Base-by-base conservation (phyloP, 2,888 invertebrate genomes). In the Microdon myrmicae region DNA sequence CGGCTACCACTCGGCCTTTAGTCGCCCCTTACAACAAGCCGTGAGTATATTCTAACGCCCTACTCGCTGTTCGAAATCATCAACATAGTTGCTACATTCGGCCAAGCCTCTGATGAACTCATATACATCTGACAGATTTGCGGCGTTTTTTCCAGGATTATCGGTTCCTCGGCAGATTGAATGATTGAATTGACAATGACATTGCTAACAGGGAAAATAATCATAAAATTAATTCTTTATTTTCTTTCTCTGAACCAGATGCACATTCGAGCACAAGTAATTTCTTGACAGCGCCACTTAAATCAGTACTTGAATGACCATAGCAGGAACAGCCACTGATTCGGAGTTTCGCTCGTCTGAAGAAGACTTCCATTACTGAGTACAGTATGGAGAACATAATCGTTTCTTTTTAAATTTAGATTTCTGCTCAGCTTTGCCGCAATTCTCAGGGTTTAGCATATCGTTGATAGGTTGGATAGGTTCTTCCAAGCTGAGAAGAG, bases 21-120 rank as follows among this genome's bases (percentile, higher is more conserved):
- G n/a, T n/a, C n/a, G n/a, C n/a, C n/a, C n/a, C n/a, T n/a, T n/a
- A n/a, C n/a, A n/a, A n/a, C n/a, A n/a, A n/a, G n/a, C n/a, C n/a
- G n/a, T n/a, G n/a, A n/a, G n/a, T n/a, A n/a, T n/a, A n/a, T n/a
- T n/a, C n/a, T n/a, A n/a, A n/a, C n/a, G n/a, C n/a, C n/a, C n/a
- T n/a, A n/a, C 96, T 80, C 96, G 96, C 73, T 91, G 87, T 7
- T 90, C 87, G 81, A 97, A 97, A 76, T 96, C 96, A 73, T 96
- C 95, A 0, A 95, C 96, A 75, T 96, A 96, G 70, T 91, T 90
- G 5, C 89, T 87, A 77, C 96, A 96, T 0, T 96, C 96, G 0
- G 93, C 94, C 54, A 96, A 84, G 71, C 87, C 88, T 69, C 90
- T 86, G 71, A 97, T 93, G 74, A 96, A 92, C 29, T 94, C 93